Conservation (phyloP, 2,113 vertebrate genomes). For the Eubucco bourcierii region DNA sequence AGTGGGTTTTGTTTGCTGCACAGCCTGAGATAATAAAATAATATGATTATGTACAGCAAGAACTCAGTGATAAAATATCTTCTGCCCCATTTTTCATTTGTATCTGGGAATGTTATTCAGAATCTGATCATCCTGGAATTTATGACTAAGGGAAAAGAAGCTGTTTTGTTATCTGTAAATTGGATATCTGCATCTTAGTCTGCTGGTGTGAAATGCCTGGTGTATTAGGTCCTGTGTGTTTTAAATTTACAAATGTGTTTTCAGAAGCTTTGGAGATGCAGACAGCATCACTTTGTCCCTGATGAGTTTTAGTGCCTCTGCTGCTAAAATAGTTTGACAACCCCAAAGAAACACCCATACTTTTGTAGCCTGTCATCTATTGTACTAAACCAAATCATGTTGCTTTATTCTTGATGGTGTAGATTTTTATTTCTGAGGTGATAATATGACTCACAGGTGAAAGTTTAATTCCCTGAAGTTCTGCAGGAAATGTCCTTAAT, state of each 20-base stretch:
- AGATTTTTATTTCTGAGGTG: not conserved
- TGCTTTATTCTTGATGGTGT: not conserved
- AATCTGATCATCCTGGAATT: conserved; percentile 42
- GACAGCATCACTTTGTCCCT: not conserved
- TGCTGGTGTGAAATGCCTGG: not conserved
- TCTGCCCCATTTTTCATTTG: conserved; percentile 61
- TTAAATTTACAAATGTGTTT: conserved; percentile 28
- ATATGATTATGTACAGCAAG: conserved; percentile 53
- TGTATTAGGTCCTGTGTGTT: not conserved
- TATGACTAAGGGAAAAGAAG: conserved; percentile 40
- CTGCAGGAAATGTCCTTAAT: not conserved
- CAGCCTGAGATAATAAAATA: conserved; percentile 60
- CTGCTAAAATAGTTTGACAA: not conserved
- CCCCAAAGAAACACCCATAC: not conserved
- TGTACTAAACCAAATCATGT: not conserved
- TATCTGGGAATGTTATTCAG: conserved; percentile 33
- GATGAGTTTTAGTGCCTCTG: not conserved
- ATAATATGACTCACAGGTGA: not conserved
- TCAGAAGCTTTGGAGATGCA: conserved; percentile 10
- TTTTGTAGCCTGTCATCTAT: not conserved
- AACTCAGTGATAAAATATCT: conserved; percentile 56
- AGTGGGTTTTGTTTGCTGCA: conserved; percentile 9
- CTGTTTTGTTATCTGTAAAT: conserved; percentile 27
- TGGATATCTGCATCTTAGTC: not conserved
- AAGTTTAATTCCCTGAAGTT: not conserved